Base-by-base conservation (phyloP, 2,113 vertebrate genomes). In the Balaeniceps rex region DNA sequence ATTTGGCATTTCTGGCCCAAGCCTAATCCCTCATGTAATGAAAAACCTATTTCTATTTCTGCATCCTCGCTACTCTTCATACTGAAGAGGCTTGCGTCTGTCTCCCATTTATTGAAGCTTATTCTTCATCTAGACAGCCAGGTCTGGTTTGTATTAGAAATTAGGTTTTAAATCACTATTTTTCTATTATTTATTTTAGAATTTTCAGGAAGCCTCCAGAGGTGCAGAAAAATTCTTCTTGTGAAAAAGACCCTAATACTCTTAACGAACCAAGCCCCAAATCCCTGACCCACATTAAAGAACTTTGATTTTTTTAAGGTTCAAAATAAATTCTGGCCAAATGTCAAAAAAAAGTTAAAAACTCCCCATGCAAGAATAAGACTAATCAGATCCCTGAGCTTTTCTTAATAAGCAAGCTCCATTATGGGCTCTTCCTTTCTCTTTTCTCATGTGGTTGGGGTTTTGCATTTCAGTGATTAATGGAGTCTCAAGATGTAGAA, bases 11-110 rank as follows among this genome's bases (percentile, higher is more conserved):
- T 97, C 94, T 97, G 96, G 97, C 93, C 97, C 91, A 94, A 96
- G 93, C 92, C 97, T 98, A 98, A 98, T 98, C 98, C 98, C 95
- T 98, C 97, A 96, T 95, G 98, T 98, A 98, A 98, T 98, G 98
- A 98, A 98, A 98, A 98, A 97, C 97, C 98, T 97, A 98, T 98
- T 98, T 98, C 98, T 98, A 98, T 98, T 98, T 98, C 98, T 96
- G 97, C 96, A 98, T 97, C 95, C 97, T 97, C 79, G 96, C 98
- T 98, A 97, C 98, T 98, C 98, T 98, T 98, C 97, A 98, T 98
- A 95, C 96, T 96, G 97, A 98, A 98, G 97, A 98, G 97, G 96
- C 96, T 97, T 97, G 97, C 96, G 88, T 97, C 98, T 98, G 97
- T 98, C 98, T 98, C 95, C 98, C 97, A 97, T 98, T 98, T 98